Percentiles rank a stretch among this genome's conserved stretches.
phyloP scores from a whole-genome alignment of 1,140 invertebrate species.

The Drosophila bifasciata region DNA sequence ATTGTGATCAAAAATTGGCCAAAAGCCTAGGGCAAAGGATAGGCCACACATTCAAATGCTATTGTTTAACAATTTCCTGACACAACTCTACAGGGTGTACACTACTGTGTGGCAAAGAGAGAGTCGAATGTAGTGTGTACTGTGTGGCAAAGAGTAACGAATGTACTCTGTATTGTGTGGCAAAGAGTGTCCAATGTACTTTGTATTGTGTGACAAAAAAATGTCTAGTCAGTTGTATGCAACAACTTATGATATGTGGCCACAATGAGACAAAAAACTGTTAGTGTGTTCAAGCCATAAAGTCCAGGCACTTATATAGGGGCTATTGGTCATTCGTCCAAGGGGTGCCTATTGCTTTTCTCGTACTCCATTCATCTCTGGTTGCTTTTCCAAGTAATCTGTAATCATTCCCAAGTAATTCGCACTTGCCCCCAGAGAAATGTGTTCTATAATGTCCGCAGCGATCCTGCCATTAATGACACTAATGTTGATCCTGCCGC shows the following conservation, averaged over 20 bases:
- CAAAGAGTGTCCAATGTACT: no score
- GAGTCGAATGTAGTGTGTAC: no score
- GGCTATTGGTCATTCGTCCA: slow-evolving; percentile 14
- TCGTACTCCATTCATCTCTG: no score
- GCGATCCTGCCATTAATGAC: no score
- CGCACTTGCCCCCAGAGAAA: no score
- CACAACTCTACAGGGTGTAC: no score
- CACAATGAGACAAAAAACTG: slow-evolving; percentile 37
- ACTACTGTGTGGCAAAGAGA: neutral
- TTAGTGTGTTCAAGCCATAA: slow-evolving; percentile 33
- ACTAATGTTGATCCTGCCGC: no score
- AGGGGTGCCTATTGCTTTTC: no score
- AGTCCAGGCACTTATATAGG: slow-evolving; percentile 38
- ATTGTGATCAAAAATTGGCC: slow-evolving; percentile 18
- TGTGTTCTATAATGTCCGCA: no score
- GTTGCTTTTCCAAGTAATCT: no score
- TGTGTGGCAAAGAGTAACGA: neutral
- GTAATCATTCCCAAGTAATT: no score
- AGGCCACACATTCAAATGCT: neutral
- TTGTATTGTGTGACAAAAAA: neutral
- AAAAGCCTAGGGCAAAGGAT: slow-evolving; percentile 1
- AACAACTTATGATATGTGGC: slow-evolving; percentile 18
- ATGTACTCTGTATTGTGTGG: no score
- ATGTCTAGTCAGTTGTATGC: neutral
- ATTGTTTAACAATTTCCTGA: neutral